These are phyloP conservation scores for Calliopsis andreniformis DNA, from an alignment of 1,140 invertebrate genomes.

Conservation along the genomic window DNA sequence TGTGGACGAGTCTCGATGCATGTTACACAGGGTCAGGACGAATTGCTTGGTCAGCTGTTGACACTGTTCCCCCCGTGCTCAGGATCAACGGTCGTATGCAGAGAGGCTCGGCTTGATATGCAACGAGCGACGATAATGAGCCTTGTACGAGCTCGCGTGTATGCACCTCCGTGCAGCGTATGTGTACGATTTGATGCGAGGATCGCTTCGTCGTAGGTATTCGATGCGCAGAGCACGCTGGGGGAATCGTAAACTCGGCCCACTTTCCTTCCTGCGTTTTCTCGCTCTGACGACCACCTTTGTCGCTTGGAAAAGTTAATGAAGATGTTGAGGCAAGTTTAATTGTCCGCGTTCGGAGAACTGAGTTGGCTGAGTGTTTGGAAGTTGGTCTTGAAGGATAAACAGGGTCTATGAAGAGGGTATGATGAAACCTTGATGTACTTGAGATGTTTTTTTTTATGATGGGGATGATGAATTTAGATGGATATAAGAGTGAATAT, in stretches of 20 bases:
- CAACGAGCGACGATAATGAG: slow-evolving; percentile 38
- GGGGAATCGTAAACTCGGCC: slow-evolving; percentile 24
- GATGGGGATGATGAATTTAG: no score
- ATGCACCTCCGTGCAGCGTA: background rate
- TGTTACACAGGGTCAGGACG: background rate
- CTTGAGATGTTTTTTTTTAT: no score
- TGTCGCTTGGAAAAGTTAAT: background rate
- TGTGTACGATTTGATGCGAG: background rate
- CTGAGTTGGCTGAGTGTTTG: background rate
- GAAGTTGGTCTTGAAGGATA: background rate
- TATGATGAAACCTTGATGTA: background rate
- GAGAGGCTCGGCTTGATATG: slow-evolving; percentile 29
- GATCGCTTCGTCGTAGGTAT: background rate
- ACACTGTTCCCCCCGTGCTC: slow-evolving; percentile 11
- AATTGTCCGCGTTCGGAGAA: background rate
- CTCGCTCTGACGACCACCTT: background rate
- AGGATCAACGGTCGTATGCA: slow-evolving; percentile 7
- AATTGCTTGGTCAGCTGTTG: slow-evolving; percentile 39
- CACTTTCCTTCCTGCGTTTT: background rate
- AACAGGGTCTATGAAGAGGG: background rate
- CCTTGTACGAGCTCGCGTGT: slow-evolving; percentile 12
- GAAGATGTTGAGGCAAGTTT: background rate
- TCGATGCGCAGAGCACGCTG: background rate
- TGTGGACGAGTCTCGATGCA: background rate
- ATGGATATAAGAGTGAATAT: no score